Evolutionary conservation across 2,888 invertebrate species (phyloP), one percentile per base, ranked within the genome.

Genomic region (Pegoplata infirma): DNA sequence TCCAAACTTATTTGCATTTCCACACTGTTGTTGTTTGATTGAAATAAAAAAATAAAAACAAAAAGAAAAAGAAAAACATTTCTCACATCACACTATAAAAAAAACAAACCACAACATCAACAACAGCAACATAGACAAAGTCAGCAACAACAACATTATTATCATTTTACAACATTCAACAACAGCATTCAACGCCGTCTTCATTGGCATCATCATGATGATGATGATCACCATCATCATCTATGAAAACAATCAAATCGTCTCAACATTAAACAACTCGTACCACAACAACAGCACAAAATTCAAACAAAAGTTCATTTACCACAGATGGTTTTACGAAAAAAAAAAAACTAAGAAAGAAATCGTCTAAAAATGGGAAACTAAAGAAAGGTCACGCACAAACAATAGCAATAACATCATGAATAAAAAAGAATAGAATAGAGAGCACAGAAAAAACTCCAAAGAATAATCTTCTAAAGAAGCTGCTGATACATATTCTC

Each of bases 351-450:
- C 19, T 5, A 1, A 19, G n/a, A 66, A 28, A 44, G 53, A 61
- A 67, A 61, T 7, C 16, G 32, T 19, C 21, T 51, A 32, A 19
- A 16, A 12, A 14, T 25, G 7, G n/a, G 10, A 40, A 59, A 17
- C 25, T 12, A 19, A 36, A 55, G 61, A 77, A 67, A 77, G 77
- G 67, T 77, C 61, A 72, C 67, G 67, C 73, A 77, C 51, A 63
- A 56, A 56, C 36, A 56, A 56, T 19, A 56, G 40, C 36, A 56
- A 56, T 19, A 55, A 8, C 28, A 32, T 4, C 55, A 36, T n/a
- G 0, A 40, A 40, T 5, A 40, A 40, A 40, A n/a, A 12, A n/a
- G 8, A 32, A 32, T 10, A 61, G 53, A 21, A 67, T 47, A 61
- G 59, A 58, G 40, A 28, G 14, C n/a, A 23, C 36, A 23, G 58